These are phyloP conservation scores for Lynx canadensis DNA, from an alignment of 2,113 vertebrate genomes.

Conservation along the genomic window DNA sequence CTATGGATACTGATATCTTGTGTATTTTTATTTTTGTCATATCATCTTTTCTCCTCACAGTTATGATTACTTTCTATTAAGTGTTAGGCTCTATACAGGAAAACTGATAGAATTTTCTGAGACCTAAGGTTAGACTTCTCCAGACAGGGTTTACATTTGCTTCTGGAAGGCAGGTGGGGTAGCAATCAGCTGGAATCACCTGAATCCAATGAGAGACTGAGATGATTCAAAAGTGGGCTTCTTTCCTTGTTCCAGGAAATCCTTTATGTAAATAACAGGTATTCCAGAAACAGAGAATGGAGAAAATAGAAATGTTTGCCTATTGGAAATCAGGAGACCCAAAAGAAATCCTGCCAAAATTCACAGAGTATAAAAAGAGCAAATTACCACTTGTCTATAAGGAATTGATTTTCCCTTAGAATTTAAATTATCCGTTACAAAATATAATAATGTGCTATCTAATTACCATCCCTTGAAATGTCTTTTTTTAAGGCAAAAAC, in stretches of 20 bases:
- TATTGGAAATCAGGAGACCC: not conserved
- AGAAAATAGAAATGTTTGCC: not conserved
- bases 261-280: not conserved
- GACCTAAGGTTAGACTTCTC: not conserved
- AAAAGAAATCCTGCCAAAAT: not conserved
- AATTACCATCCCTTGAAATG: not conserved
- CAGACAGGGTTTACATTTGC: not conserved
- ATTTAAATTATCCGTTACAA: conserved; percentile 10
- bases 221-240: not conserved
- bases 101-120: not conserved
- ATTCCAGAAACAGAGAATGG: not conserved
- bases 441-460: not conserved
- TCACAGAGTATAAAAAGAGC: not conserved
- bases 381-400: not conserved
- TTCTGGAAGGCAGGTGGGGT: not conserved
- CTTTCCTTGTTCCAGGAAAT: not conserved
- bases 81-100: not conserved
- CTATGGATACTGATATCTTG: not conserved
- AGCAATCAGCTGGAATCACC: not conserved
- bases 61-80: not conserved
- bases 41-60: not conserved
- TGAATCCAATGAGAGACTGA: not conserved
- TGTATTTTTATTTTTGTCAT: not conserved
- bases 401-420: conserved; percentile 15
- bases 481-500: conserved; percentile 9